A percentile compares a stretch with the other conserved stretches of the same genome.
These are phyloP conservation scores for Henicopernis longicauda DNA, from an alignment of 2,113 vertebrate genomes.

Conservation along the genomic window DNA sequence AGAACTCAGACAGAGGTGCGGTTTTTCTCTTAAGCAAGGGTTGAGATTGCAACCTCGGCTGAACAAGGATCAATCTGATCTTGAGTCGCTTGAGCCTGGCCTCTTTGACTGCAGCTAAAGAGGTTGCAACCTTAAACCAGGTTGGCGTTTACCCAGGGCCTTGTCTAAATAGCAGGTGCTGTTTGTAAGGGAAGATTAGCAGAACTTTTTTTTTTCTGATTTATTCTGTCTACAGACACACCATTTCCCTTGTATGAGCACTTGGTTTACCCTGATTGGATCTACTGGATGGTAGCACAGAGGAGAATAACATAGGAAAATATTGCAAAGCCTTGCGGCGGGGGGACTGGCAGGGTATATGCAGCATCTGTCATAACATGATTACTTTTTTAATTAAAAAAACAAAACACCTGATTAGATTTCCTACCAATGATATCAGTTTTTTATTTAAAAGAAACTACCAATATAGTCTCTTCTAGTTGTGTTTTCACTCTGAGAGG, in stretches of 20 bases:
- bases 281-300: accelerated
- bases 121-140: constrained; percentile 33
- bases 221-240: neutral
- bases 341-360: neutral
- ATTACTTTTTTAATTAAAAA: neutral
- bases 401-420: neutral
- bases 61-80: neutral
- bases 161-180: neutral
- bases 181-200: neutral
- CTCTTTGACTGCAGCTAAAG: neutral
- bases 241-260: neutral
- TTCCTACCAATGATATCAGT: accelerated
- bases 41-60: neutral
- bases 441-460: neutral
- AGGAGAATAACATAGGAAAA: neutral
- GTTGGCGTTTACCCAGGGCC: neutral
- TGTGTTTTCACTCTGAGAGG: neutral
- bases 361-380: neutral
- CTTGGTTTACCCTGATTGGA: neutral
- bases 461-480: neutral
- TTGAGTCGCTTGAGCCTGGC: neutral
- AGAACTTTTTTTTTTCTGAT: neutral
- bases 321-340: neutral
- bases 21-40: accelerated
- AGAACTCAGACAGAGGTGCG: neutral